Base-by-base conservation (phyloP, 1,140 invertebrate species). In the Drepana arcuata region DNA sequence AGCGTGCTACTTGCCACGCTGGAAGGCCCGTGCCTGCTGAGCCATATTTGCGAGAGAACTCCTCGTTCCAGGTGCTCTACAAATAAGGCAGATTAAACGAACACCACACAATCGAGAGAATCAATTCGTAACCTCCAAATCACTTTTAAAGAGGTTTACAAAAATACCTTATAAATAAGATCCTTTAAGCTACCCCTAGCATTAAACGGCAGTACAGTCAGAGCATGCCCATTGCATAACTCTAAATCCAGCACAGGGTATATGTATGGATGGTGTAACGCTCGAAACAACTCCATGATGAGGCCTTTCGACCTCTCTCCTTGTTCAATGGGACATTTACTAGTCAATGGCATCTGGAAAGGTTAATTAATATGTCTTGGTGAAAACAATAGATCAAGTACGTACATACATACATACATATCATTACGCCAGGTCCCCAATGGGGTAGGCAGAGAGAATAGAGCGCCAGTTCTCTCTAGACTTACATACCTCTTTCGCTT, bases 201-300 rank as follows among this genome's bases (percentile, higher is more conserved):
- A 66, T 94, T 95, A 41, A 95, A 91, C 0, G 94, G 95, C 46
- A 92, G 88, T 1, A 96, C 88, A 7, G 92, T 82, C 12, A 93
- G 86, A 4, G 91, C 87, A 36, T 89, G 86, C 1, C 72, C 80
- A 14, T 59, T 72, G 34, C 83, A 81, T 40, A 87, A 72, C 45
- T 94, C 93, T 37, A 96, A 80, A 62, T 96, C 93, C 28, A 95
- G 81, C 1, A 96, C 89, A 0, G 95, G 94, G 78, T 94, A 94
- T 35, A 97, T 93, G 67, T 96, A 96, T 0, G 95, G 95, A 82
- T 96, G 95, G 71, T 96, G 94, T 3, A 96, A 85, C 2, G 92
- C 90, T 30, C 93, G 86, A 53, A 96, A 94, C 25, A 96, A 82
- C 59, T 95, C 91, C 69, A 93, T 86, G 2, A 96, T 84, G 2